These are phyloP conservation scores for Scaptomyza montana DNA, from an alignment of 1,140 invertebrate species.

Conservation along the genomic window DNA sequence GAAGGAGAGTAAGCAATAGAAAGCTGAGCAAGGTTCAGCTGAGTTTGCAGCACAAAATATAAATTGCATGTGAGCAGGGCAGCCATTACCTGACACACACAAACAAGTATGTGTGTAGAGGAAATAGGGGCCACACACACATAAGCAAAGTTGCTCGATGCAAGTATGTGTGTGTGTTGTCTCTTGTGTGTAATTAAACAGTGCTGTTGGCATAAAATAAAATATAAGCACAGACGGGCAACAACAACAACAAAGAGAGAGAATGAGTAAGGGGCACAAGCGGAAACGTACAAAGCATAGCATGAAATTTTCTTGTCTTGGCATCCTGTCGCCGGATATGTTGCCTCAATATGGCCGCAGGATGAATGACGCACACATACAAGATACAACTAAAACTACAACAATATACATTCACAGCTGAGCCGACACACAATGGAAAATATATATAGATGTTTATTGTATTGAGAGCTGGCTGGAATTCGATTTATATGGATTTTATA, in stretches of 20 bases:
- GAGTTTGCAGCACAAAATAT: constrained; percentile 62
- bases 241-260: constrained; percentile 21
- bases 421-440: constrained; percentile 65
- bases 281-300: constrained; percentile 80
- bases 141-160: constrained; percentile 37
- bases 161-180: constrained; percentile 61
- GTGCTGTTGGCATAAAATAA: constrained; percentile 81
- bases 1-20: constrained; percentile 9
- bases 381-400: constrained; percentile 24
- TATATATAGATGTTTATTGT: constrained; percentile 59
- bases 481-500: constrained; percentile 63
- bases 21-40: constrained; percentile 39
- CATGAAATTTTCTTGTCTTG: constrained; percentile 82
- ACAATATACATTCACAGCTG: constrained; percentile 43
- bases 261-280: constrained; percentile 12
- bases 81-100: constrained; percentile 70
- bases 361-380: constrained; percentile 71
- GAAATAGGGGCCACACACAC: constrained; percentile 22
- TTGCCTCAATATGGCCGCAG: constrained; percentile 81
- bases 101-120: constrained; percentile 14
- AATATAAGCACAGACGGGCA: constrained; percentile 71
- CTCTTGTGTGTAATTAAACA: constrained; percentile 81
- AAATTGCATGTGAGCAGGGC: constrained; percentile 79
- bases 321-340: constrained; percentile 81
- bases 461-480: constrained; percentile 63